Evolutionary conservation across 2,797 vertebrate genomes (phyloP).

Genomic region (Amazona finschi): DNA sequence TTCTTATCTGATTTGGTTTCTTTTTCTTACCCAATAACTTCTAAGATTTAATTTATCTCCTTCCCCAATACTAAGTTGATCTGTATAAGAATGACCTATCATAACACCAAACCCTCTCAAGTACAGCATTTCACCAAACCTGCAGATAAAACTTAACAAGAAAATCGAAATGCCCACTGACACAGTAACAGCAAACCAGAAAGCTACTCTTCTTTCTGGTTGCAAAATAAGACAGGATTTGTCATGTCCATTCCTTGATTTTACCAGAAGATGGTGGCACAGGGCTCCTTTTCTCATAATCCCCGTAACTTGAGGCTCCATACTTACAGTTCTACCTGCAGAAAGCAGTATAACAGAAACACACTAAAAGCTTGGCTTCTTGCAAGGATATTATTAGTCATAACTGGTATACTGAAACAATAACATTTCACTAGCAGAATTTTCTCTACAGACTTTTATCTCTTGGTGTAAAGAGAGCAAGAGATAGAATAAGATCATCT

Average conservation of each 20-base stretch:
- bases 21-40: not conserved
- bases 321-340: not conserved
- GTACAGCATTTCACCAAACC: not conserved
- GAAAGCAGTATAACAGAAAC: not conserved
- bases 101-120: not conserved
- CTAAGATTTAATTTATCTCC: not conserved
- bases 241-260: conserved; percentile 3
- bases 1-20: not conserved
- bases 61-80: not conserved
- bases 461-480: not conserved
- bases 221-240: not conserved
- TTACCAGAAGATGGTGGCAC: conserved; percentile 59
- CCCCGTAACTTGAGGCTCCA: not conserved
- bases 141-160: not conserved
- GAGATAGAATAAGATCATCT: not conserved
- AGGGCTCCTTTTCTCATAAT: conserved; percentile 2
- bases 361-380: not conserved
- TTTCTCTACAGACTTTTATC: not conserved
- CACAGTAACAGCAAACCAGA: not conserved
- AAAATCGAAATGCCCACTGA: not conserved
- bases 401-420: not conserved
- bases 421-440: not conserved
- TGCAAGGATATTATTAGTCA: not conserved
- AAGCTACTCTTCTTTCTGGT: not conserved
- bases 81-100: not conserved